A percentile compares a stretch with the other conserved stretches of the same genome.
Evolutionary conservation across 2,113 vertebrate genomes (phyloP).

Genomic region (Chaenocephalus aceratus): DNA sequence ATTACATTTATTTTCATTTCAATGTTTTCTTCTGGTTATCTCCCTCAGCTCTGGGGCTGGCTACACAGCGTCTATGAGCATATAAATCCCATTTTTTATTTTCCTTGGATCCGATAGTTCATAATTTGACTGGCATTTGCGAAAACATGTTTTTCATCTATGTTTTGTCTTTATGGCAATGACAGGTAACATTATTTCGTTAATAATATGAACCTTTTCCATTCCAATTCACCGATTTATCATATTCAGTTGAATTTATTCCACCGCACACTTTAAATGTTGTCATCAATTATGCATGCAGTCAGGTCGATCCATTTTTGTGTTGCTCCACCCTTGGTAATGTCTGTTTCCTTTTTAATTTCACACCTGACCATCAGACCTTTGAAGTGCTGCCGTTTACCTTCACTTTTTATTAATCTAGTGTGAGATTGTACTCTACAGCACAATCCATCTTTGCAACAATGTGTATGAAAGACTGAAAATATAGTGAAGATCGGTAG

Average conservation of each 20-base stretch:
- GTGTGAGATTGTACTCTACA: no score
- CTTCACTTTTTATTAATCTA: conserved; percentile 37
- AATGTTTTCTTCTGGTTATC: conserved; percentile 53
- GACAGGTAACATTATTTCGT: no score
- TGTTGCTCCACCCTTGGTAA: conserved; percentile 37
- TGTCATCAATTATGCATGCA: conserved; percentile 72
- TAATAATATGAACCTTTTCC: background rate
- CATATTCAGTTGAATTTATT: conserved; percentile 42
- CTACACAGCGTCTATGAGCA: conserved; percentile 11
- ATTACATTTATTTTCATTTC: conserved; percentile 53
- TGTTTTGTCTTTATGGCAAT: no score
- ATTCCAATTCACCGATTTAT: conserved; percentile 46
- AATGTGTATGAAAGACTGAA: conserved; percentile 16
- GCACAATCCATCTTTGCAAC: conserved; percentile 15
- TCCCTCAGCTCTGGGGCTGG: conserved; percentile 7
- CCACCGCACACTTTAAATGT: conserved; percentile 24
- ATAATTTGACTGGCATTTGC: conserved; percentile 45
- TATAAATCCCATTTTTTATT: conserved; percentile 45
- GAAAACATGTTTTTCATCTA: conserved; percentile 27
- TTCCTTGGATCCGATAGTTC: conserved; percentile 25
- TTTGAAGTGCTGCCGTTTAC: conserved; percentile 56
- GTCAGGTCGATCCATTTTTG: conserved; percentile 52
- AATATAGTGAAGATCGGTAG: background rate
- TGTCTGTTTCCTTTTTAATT: conserved; percentile 82
- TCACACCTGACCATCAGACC: conserved; percentile 80